Evolutionary conservation across 2,797 vertebrate species (phyloP).

Genomic region (Anomalospiza imberbis): DNA sequence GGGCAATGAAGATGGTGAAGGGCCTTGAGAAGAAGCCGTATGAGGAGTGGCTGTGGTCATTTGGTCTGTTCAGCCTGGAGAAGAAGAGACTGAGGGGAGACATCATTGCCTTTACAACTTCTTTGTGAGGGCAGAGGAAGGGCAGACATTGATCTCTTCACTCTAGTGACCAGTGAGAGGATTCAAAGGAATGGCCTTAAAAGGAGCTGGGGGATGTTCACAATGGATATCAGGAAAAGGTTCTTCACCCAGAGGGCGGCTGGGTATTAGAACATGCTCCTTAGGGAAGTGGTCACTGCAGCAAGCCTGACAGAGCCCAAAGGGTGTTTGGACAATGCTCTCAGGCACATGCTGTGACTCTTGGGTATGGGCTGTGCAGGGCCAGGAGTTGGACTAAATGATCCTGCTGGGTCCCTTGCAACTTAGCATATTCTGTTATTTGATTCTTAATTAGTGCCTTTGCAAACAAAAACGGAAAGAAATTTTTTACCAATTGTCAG

Average conservation of each 20-base stretch:
- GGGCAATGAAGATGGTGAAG: rapidly evolving
- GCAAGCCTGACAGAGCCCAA: background rate
- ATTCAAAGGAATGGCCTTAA: background rate
- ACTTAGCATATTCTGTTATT: background rate
- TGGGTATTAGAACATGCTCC: background rate
- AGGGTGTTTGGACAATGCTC: rapidly evolving
- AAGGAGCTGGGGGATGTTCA: background rate
- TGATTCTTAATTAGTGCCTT: background rate
- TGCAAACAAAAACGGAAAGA: background rate
- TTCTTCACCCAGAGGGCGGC: rapidly evolving
- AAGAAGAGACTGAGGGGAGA: background rate
- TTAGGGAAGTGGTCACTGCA: too few species aligned
- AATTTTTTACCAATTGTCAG: background rate
- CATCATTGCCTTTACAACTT: rapidly evolving
- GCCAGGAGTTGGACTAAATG: rapidly evolving
- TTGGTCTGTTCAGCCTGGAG: background rate
- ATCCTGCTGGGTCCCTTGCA: background rate
- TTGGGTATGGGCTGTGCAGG: background rate
- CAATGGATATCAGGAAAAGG: too few species aligned
- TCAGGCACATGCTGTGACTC: background rate
- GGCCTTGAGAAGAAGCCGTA: rapidly evolving
- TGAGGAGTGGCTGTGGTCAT: background rate
- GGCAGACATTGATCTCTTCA: background rate
- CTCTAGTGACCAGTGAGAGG: background rate
- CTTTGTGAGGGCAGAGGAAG: too few species aligned